A percentile compares a stretch with the other conserved stretches of the same genome.
These are phyloP conservation scores for Cochlearius cochlearius DNA, from an alignment of 2,113 vertebrate species.

Conservation along the genomic window DNA sequence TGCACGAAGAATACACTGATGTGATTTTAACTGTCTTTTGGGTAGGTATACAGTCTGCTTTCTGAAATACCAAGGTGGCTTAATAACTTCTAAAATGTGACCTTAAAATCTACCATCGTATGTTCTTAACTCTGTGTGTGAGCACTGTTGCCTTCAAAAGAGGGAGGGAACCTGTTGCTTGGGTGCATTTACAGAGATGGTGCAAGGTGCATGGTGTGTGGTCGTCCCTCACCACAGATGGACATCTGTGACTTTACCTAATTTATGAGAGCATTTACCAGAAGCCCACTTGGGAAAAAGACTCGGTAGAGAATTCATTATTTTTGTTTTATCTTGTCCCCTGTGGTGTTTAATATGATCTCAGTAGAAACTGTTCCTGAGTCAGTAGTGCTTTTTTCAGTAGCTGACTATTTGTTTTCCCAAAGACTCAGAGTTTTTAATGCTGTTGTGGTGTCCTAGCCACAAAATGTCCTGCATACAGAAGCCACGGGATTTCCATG, in stretches of 20 bases:
- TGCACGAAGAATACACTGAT: background rate
- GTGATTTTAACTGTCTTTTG: background rate
- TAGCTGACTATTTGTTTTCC: background rate
- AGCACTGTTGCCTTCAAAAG: background rate
- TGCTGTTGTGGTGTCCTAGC: background rate
- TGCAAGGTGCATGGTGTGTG: background rate
- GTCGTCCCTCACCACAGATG: background rate
- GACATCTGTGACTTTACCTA: background rate
- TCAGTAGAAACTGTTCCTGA: background rate
- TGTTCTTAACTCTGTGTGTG: background rate
- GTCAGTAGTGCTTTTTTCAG: background rate
- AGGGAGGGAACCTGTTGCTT: rapidly evolving
- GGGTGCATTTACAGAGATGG: background rate
- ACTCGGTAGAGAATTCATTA: background rate
- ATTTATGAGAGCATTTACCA: background rate
- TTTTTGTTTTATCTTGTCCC: background rate
- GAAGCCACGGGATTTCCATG: background rate
- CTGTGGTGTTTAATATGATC: background rate
- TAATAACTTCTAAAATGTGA: background rate
- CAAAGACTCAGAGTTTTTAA: background rate
- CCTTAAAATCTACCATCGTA: background rate
- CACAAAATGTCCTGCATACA: background rate
- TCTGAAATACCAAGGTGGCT: background rate
- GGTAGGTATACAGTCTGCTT: background rate
- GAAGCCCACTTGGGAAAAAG: background rate